phyloP scores from a whole-genome alignment of 2,797 vertebrate species.

The Austrolebias charrua region DNA sequence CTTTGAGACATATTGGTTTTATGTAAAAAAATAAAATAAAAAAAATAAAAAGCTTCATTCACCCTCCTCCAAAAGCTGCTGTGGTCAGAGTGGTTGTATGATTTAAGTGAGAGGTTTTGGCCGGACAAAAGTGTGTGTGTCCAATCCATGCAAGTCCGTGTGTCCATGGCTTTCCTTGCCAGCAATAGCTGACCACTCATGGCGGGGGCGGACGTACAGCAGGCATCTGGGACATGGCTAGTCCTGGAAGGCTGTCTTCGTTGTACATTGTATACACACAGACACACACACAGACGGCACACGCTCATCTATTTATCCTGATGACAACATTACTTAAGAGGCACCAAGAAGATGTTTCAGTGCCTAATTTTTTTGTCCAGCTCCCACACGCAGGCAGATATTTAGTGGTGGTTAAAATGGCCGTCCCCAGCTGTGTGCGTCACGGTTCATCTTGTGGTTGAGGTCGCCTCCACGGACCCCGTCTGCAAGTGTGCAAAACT shows the following conservation, averaged over 20 bases:
- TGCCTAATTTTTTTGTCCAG: slow-evolving; percentile 34
- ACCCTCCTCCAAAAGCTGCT: slow-evolving; percentile 26
- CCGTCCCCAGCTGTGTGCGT: slow-evolving; percentile 46
- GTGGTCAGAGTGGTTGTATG: slow-evolving; percentile 50
- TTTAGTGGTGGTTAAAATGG: slow-evolving; percentile 40
- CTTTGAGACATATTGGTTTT: slow-evolving; percentile 41
- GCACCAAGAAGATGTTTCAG: slow-evolving; percentile 58
- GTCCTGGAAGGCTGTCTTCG: slow-evolving; percentile 41
- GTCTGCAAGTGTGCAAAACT: slow-evolving; percentile 12
- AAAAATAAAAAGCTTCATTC: slow-evolving; percentile 7
- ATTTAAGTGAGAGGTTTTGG: slow-evolving; percentile 54
- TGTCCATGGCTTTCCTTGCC: slow-evolving; percentile 64
- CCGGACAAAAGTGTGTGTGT: slow-evolving; percentile 28
- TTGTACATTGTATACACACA: slow-evolving; percentile 14
- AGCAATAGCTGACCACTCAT: slow-evolving; percentile 69
- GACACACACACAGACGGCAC: slow-evolving; percentile 23
- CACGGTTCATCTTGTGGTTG: slow-evolving; percentile 56
- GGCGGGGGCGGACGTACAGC: slow-evolving; percentile 52
- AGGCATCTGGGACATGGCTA: slow-evolving; percentile 55
- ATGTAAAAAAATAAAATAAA: slow-evolving; percentile 24
- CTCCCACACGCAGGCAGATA: slow-evolving; percentile 36
- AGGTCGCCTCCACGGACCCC: slow-evolving; percentile 23
- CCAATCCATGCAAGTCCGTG: slow-evolving; percentile 13
- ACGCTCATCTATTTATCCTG: slow-evolving; percentile 51
- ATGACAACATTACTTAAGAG: slow-evolving; percentile 42